phyloP scores from a whole-genome alignment of 2,888 invertebrate species.

The Caenorhabditis wallacei region DNA sequence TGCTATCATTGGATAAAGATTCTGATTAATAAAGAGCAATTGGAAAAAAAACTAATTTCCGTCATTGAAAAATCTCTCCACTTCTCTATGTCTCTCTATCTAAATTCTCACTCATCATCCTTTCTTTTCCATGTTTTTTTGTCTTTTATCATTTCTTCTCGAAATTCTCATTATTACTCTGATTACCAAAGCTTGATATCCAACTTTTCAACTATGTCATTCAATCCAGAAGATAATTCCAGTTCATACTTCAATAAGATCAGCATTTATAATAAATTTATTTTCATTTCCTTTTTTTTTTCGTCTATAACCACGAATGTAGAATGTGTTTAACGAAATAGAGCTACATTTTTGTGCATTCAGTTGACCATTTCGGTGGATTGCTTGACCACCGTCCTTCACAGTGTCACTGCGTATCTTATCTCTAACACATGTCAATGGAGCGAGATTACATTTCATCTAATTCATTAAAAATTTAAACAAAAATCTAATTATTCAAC shows the following conservation, averaged over 20 bases:
- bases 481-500: no score
- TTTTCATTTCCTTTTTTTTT: background rate
- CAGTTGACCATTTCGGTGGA: no score
- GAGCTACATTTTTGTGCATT: no score
- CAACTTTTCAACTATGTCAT: conserved; percentile 1
- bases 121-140: background rate
- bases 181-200: background rate
- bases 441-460: background rate
- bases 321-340: no score
- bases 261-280: background rate
- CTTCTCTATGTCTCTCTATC: background rate
- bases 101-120: conserved; percentile 18
- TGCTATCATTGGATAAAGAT: conserved; percentile 14
- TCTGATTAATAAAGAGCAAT: background rate
- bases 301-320: no score
- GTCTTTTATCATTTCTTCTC: conserved; percentile 5
- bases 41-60: background rate
- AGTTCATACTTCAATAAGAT: background rate
- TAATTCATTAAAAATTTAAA: no score
- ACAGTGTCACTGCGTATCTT: no score
- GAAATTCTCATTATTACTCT: background rate
- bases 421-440: background rate
- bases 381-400: no score
- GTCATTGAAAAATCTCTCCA: conserved; percentile 19
- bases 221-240: conserved; percentile 7